A percentile compares a stretch with the other conserved stretches of the same genome.
phyloP scores from a whole-genome alignment of 2,797 vertebrate genomes.

The Darevskia nairensis region DNA sequence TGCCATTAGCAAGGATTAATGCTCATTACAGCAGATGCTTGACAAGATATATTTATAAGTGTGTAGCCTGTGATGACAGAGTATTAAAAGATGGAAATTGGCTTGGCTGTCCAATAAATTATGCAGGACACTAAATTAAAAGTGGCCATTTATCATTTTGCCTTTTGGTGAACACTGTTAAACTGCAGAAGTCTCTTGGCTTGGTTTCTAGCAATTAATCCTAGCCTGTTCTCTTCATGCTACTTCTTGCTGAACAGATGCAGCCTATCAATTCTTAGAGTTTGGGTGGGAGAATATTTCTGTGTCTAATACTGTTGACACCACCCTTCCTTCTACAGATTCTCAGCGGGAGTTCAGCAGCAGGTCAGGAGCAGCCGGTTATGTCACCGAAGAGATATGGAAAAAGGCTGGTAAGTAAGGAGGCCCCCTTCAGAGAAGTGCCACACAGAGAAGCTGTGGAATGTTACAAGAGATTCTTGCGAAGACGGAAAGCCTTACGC shows the following conservation, averaged over 20 bases:
- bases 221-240: rapidly evolving
- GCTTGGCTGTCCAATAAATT: conserved; percentile 56
- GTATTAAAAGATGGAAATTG: conserved; percentile 44
- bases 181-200: conserved; percentile 19
- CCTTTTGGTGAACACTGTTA: conserved; percentile 35
- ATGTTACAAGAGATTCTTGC: background rate
- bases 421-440: rapidly evolving
- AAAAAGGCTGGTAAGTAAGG: conserved; percentile 93
- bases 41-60: background rate
- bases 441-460: background rate
- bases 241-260: conserved; percentile 1
- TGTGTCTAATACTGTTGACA: conserved; percentile 33
- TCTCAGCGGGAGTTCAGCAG: conserved; percentile 90
- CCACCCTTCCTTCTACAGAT: conserved; percentile 79
- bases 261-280: background rate
- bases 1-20: background rate
- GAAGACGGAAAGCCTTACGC: background rate
- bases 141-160: conserved; percentile 51
- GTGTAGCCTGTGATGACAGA: conserved; percentile 19
- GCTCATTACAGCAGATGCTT: background rate
- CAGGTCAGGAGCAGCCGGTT: conserved; percentile 86
- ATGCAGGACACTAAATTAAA: conserved; percentile 62
- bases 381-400: conserved; percentile 99
- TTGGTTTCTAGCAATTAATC: conserved; percentile 32
- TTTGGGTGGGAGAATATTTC: conserved; percentile 1